These are phyloP conservation scores for Protodeltote pygarga DNA, from an alignment of 2,888 invertebrate species.

Conservation along the genomic window DNA sequence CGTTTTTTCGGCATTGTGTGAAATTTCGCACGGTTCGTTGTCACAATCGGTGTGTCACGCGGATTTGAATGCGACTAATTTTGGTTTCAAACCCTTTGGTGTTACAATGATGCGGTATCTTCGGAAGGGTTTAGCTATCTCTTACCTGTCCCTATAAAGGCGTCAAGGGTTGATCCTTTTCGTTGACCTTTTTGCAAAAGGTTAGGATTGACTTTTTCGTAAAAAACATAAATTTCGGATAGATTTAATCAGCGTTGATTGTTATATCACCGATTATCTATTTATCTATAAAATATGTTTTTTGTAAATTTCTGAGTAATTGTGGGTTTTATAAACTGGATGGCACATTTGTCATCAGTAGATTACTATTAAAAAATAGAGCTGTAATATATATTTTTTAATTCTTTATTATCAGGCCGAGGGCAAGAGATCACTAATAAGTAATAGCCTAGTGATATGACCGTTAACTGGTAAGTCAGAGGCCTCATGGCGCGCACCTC, in stretches of 20 bases:
- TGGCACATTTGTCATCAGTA: constrained; percentile 10
- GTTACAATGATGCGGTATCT: constrained; percentile 72
- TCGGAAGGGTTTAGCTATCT: constrained; percentile 62
- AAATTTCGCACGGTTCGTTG: constrained; percentile 85
- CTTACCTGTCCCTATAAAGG: constrained; percentile 71
- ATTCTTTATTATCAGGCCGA: not conserved
- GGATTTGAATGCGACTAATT: constrained; percentile 84
- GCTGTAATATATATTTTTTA: not conserved
- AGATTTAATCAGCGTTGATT: constrained; percentile 66
- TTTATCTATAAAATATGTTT: constrained; percentile 29
- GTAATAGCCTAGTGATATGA: too few species aligned
- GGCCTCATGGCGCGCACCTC: too few species aligned
- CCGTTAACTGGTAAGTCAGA: too few species aligned
- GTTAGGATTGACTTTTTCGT: constrained; percentile 65
- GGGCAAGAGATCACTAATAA: too few species aligned
- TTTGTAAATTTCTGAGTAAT: constrained; percentile 2
- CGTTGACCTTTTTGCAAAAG: constrained; percentile 73
- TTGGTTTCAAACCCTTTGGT: constrained; percentile 76
- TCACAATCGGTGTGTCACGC: constrained; percentile 66
- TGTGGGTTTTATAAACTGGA: constrained; percentile 17
- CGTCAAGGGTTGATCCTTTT: constrained; percentile 73
- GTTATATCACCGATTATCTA: constrained; percentile 46
- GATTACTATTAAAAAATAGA: constrained; percentile 9
- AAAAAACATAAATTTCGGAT: constrained; percentile 66
- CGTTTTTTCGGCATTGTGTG: constrained; percentile 57